A percentile compares a stretch with the other conserved stretches of the same genome.
Evolutionary conservation across 2,888 invertebrate genomes (phyloP).

Genomic region (Caenorhabditis afra): DNA sequence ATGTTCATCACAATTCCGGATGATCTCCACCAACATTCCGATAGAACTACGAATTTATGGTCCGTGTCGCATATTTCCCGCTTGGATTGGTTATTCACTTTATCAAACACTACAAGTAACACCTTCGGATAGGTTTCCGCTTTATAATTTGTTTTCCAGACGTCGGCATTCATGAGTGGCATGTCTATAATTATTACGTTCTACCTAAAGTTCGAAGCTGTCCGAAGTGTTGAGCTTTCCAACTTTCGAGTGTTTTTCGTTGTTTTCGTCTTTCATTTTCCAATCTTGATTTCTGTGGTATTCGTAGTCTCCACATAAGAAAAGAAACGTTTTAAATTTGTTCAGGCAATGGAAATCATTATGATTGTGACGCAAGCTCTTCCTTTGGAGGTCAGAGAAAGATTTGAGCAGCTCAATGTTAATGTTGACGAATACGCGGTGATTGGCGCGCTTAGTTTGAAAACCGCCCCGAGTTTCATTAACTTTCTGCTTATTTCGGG

Average conservation of each 20-base stretch:
- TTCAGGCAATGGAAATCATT: slow-evolving; percentile 29
- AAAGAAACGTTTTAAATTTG: too few relatives aligned
- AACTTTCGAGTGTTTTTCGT: background rate
- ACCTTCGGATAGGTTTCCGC: background rate
- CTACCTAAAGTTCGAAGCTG: slow-evolving; percentile 36
- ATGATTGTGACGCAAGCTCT: slow-evolving; percentile 32
- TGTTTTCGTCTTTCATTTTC: slow-evolving; percentile 11
- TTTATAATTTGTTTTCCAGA: slow-evolving; percentile 1
- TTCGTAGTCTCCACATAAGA: too few relatives aligned
- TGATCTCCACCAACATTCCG: slow-evolving; percentile 30
- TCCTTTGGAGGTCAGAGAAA: slow-evolving; percentile 15
- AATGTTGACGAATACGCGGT: slow-evolving; percentile 25
- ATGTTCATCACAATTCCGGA: slow-evolving; percentile 31
- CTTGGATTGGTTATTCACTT: slow-evolving; percentile 26
- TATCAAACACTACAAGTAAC: slow-evolving; percentile 31
- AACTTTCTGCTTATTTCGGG: slow-evolving; percentile 31
- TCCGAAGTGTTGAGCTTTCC: slow-evolving; percentile 14
- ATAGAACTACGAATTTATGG: slow-evolving; percentile 39
- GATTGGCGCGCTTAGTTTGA: slow-evolving; percentile 24
- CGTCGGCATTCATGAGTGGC: slow-evolving; percentile 39
- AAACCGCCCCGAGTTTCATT: slow-evolving; percentile 29
- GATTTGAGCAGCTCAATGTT: slow-evolving; percentile 4
- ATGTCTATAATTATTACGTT: slow-evolving; percentile 40
- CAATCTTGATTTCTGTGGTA: slow-evolving; percentile 28
- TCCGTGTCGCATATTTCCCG: slow-evolving; percentile 9